phyloP scores from a whole-genome alignment of 2,797 vertebrate species.

The Nyctalus aviator region DNA sequence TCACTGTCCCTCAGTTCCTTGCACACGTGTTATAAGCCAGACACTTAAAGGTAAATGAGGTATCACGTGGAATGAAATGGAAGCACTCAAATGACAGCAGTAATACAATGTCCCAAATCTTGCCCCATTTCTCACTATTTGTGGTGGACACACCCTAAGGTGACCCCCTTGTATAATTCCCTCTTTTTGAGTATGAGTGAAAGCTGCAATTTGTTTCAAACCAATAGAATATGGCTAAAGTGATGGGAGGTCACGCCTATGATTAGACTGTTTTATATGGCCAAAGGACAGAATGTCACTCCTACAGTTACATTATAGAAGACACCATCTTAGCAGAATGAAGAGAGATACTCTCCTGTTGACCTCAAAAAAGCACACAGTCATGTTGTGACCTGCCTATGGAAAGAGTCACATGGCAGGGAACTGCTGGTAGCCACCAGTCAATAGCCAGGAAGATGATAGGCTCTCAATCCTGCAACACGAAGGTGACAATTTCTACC shows the following conservation, averaged over 20 bases:
- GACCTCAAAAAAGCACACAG: neutral
- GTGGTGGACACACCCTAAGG: neutral
- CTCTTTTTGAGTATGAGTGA: neutral
- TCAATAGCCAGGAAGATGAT: neutral
- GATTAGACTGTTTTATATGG: neutral
- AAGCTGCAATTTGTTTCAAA: slow-evolving; percentile 11
- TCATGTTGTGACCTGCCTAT: neutral
- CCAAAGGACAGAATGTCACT: neutral
- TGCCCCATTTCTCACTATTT: neutral
- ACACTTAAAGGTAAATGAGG: neutral
- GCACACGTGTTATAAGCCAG: neutral
- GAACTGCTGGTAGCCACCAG: neutral
- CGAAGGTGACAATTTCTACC: neutral
- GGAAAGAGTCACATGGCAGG: neutral
- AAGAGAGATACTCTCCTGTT: neutral
- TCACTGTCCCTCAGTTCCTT: neutral
- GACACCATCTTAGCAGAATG: neutral
- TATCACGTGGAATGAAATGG: neutral
- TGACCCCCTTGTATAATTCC: neutral
- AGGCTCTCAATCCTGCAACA: neutral
- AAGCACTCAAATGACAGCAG: neutral
- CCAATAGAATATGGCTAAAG: neutral
- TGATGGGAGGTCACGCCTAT: neutral
- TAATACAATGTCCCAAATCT: neutral
- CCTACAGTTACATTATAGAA: neutral